Conservation (phyloP, 2,888 invertebrate genomes). For the Autographa pulchrina region DNA sequence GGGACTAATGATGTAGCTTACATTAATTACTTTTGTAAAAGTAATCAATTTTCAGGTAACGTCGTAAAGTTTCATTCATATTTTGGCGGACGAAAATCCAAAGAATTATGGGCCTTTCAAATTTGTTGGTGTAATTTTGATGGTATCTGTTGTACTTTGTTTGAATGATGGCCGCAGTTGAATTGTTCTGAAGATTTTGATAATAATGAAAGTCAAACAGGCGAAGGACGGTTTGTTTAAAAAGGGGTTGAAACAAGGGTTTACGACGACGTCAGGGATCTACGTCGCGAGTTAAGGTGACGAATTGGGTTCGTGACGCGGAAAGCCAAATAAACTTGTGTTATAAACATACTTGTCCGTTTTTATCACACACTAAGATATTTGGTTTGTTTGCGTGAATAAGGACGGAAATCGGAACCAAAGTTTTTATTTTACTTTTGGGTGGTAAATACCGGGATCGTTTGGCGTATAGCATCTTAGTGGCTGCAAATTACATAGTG, state of each 20-base stretch:
- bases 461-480: too few species aligned
- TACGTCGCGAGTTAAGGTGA: conserved; percentile 14
- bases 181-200: conserved; percentile 41
- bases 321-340: conserved; percentile 10
- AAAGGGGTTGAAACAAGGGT: conserved; percentile 10
- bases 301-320: conserved; percentile 4
- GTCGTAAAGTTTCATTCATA: conserved; percentile 51
- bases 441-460: too few species aligned
- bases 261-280: conserved; percentile 13
- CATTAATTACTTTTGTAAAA: conserved; percentile 51
- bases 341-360: conserved; percentile 9
- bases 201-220: conserved; percentile 47
- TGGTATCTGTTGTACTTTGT: conserved; percentile 45
- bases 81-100: conserved; percentile 35
- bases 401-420: neutral
- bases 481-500: too few species aligned
- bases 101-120: conserved; percentile 33
- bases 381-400: neutral
- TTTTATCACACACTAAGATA: neutral
- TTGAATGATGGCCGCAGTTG: conserved; percentile 36
- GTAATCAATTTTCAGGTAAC: conserved; percentile 53
- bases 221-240: conserved; percentile 14
- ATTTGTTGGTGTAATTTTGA: conserved; percentile 47
- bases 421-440: neutral
- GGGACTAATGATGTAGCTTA: conserved; percentile 59